Evolutionary conservation across 2,113 vertebrate genomes (phyloP), one percentile per base, ranked within the genome.

Genomic region (Poeciliopsis turrubarensis): DNA sequence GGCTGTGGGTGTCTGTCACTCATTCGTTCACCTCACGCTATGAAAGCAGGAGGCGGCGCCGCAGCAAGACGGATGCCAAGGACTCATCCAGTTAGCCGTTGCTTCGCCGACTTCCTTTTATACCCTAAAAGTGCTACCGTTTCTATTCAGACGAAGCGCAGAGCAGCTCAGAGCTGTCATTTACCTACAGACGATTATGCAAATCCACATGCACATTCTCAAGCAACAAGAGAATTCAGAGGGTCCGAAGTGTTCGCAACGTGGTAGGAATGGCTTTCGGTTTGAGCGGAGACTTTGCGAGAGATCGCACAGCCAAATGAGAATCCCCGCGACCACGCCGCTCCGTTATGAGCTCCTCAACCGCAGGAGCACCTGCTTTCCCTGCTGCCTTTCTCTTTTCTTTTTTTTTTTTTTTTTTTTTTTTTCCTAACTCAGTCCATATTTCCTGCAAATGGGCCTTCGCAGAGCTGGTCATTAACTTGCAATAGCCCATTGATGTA

Each of bases 381-480:
- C 75, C 72, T 66, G 71, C 77, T 68, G 19, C 17, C 17, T 15
- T 34, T 17, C 0, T 17, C 3, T 41, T 14, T 41, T 9, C 17
- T 80, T 87, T 9, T 47, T 80, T 87, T 87, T 39, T 39, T 39
- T 39, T 41, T 41, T 41, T 41, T 41, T 41, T 13, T 41, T 3
- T 41, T 13, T 14, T 7, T 80, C 86, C 86, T 91, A 71, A 87
- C 90, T 70, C 83, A 30, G 79, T 84, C 86, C 87, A 92, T 92
- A 92, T 92, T 90, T 91, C 75, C 83, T 80, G 81, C 81, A 90
- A 92, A 94, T 94, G 87, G 88, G 70, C 77, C 80, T 90, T 88
- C 82, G 69, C 76, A 78, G 87, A 79, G 67, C 84, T 79, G 87
- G 80, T 91, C 90, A 89, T 92, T 91, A 91, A 84, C 90, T 88